phyloP scores from a whole-genome alignment of 1,140 invertebrate species.

The Luehdorfia chinensis region DNA sequence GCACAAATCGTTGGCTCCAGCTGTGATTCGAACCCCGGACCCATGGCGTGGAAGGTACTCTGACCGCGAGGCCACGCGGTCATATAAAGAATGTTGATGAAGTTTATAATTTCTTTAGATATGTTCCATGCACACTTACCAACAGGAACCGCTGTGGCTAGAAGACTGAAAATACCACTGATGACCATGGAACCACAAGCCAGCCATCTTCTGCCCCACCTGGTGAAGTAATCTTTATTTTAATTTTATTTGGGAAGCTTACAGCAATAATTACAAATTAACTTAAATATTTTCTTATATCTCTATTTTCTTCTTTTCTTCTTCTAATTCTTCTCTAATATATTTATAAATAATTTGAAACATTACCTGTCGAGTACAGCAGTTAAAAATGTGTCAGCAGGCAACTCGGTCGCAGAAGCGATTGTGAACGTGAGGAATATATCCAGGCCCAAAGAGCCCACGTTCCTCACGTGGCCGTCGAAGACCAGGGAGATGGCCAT shows the following conservation, averaged over 20 bases:
- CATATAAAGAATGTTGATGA: no score
- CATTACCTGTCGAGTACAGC: conserved; percentile 84
- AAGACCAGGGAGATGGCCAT: conserved; percentile 92
- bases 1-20: no score
- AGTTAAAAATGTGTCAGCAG: conserved; percentile 89
- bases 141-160: conserved; percentile 83
- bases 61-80: no score
- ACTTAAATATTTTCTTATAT: no score
- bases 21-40: no score
- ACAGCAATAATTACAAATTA: no score
- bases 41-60: no score
- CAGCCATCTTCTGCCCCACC: conserved; percentile 90
- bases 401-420: conserved; percentile 88
- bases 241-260: no score
- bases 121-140: conserved; percentile 76
- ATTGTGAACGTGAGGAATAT: conserved; percentile 91
- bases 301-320: no score
- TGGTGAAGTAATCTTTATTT: conserved; percentile 22
- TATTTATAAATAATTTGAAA: no score
- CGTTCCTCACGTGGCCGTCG: conserved; percentile 91
- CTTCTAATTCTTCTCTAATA: no score
- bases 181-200: conserved; percentile 87
- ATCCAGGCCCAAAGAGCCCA: conserved; percentile 87
- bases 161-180: conserved; percentile 88
- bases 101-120: no score